Evolutionary conservation across 2,888 invertebrate genomes (phyloP).

Genomic region (Azorinus chamasolen): DNA sequence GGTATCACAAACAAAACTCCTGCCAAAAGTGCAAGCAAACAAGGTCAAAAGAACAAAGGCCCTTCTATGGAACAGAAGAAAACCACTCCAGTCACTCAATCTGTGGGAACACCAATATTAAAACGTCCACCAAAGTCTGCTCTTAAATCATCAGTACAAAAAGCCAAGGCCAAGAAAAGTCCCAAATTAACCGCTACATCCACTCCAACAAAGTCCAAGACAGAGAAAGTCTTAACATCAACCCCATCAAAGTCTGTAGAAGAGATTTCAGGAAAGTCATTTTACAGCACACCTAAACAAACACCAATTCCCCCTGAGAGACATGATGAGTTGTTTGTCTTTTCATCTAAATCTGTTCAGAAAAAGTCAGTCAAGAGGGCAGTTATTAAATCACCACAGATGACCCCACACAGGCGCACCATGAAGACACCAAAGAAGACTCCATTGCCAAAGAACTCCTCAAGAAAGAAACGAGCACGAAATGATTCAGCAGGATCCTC

Average conservation of each 20-base stretch:
- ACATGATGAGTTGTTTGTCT: slow-evolving; percentile 1
- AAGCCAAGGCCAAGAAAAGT: background rate
- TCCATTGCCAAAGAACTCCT: slow-evolving; percentile 31
- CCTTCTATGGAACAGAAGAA: too few species aligned
- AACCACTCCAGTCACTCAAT: too few species aligned
- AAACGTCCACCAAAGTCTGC: background rate
- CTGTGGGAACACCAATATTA: too few species aligned
- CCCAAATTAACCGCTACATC: background rate
- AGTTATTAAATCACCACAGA: background rate
- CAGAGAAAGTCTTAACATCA: slow-evolving; percentile 25
- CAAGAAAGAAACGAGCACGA: slow-evolving; percentile 26
- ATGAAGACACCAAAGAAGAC: slow-evolving; percentile 22
- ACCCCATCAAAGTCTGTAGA: slow-evolving; percentile 49
- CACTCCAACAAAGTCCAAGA: too few species aligned
- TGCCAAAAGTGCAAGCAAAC: too few species aligned
- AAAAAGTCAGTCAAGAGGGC: background rate
- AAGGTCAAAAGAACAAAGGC: background rate
- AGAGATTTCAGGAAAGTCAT: slow-evolving; percentile 47
- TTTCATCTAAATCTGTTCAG: slow-evolving; percentile 15
- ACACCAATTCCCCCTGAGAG: slow-evolving; percentile 26
- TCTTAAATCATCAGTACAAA: background rate
- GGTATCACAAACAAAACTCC: background rate
- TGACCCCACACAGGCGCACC: slow-evolving; percentile 7
- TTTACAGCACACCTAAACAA: slow-evolving; percentile 54
- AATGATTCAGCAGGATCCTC: slow-evolving; percentile 5